These are phyloP conservation scores for Gymnothorax reevesii DNA, from an alignment of 2,797 vertebrate species.

Conservation along the genomic window DNA sequence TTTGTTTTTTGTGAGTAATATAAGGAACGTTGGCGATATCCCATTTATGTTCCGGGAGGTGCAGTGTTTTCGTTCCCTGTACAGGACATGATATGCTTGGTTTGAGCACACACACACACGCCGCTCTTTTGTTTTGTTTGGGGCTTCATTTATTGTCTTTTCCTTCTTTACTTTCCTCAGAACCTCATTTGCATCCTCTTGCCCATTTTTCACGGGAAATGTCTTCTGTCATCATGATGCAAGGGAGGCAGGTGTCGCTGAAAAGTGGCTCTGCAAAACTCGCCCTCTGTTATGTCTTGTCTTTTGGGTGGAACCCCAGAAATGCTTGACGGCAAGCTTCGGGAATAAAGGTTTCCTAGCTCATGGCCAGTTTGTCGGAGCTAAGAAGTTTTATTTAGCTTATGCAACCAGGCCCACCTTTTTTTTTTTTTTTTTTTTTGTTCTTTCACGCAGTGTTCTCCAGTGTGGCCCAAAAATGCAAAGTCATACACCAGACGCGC, in stretches of 20 bases:
- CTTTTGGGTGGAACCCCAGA: constrained; percentile 59
- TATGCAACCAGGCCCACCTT: constrained; percentile 59
- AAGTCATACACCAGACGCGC: too few relatives aligned
- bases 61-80: background rate
- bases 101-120: background rate
- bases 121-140: background rate
- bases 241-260: constrained; percentile 44
- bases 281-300: constrained; percentile 63
- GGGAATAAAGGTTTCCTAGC: constrained; percentile 21
- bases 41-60: background rate
- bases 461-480: too few relatives aligned
- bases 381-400: constrained; percentile 76
- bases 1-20: constrained; percentile 28
- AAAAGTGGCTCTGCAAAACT: constrained; percentile 53
- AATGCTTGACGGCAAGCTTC: constrained; percentile 67
- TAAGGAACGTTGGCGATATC: background rate
- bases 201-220: constrained; percentile 70
- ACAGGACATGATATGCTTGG: background rate
- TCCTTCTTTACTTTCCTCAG: constrained; percentile 43
- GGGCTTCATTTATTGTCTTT: background rate
- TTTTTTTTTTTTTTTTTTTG: constrained; percentile 34
- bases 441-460: too few relatives aligned
- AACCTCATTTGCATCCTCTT: constrained; percentile 68
- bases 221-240: constrained; percentile 65
- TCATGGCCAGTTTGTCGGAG: constrained; percentile 76